Base-by-base conservation (phyloP, 2,113 vertebrate genomes). In the Hippolais icterina region DNA sequence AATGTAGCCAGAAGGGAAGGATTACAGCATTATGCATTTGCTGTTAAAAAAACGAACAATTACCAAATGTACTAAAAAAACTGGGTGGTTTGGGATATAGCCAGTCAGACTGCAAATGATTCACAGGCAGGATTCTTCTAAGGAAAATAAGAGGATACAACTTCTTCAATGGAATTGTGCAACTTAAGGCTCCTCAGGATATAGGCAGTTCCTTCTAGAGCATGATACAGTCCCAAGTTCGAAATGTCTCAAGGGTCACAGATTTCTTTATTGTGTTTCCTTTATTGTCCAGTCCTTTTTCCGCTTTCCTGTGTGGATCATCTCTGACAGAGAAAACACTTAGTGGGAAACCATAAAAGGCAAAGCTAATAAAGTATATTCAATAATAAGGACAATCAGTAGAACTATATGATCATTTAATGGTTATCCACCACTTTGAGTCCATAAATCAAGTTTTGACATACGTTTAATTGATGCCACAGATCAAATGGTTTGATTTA, bases 101-200 rank as follows among this genome's bases (percentile, higher is more conserved):
- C 92, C 92, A 96, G 90, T 87, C 80, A 69, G 74, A 87, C 64
- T 92, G 83, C 80, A 95, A 89, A 97, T 94, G 92, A 95, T 95
- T 96, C 94, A 92, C 89, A 90, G 77, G 92, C 92, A 94, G 69
- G 44, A 83, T 92, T 96, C 77, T 93, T 95, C 64, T 93, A 75
- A 89, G 76, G 76, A 97, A 97, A 96, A 87, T 63, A 93, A 87
- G 77, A 94, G 47, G 92, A 94, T 88, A 83, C 64, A 59, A 87
- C 31, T 93, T 94, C 72, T 96, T 96, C 85, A 96, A 84, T 93
- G 92, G 86, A 90, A 83, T 94, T 97, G 93, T 88, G 88, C 92
- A 96, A 96, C 44, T 61, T 77, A 81, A 83, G 85, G 44, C 60
- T 94, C 57, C 83, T 93, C 76, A 71, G 93, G 96, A 76, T 87